These are phyloP conservation scores for Phymastichus coffea DNA, from an alignment of 1,140 invertebrate species.

Conservation along the genomic window DNA sequence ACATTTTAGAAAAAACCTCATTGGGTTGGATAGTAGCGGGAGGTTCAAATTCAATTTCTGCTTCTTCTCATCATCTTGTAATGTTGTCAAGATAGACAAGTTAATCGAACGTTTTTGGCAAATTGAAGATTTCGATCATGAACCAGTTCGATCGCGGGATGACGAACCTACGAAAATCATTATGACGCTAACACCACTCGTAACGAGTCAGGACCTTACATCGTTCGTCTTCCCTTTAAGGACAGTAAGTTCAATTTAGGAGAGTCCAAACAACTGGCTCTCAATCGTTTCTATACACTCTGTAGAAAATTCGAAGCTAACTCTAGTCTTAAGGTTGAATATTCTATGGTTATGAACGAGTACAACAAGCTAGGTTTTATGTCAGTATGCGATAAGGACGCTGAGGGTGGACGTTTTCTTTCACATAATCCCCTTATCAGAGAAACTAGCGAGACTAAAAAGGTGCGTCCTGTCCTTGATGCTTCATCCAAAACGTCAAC, in stretches of 20 bases:
- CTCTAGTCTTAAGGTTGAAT: not conserved
- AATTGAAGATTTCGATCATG: too few relatives aligned
- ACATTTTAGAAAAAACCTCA: too few relatives aligned
- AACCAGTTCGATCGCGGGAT: too few relatives aligned
- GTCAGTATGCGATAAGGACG: not conserved
- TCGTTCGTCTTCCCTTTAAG: not conserved
- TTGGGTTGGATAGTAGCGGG: too few relatives aligned
- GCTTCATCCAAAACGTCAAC: not conserved
- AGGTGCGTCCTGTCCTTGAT: too few relatives aligned
- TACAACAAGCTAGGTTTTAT: not conserved
- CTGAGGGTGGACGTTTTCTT: not conserved
- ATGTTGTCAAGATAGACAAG: too few relatives aligned
- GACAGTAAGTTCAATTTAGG: not conserved
- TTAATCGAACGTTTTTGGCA: too few relatives aligned
- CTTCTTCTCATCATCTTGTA: too few relatives aligned
- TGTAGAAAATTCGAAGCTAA: not conserved
- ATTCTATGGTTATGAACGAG: not conserved
- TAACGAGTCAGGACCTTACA: not conserved
- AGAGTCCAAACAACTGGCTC: not conserved
- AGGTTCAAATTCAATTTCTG: too few relatives aligned
- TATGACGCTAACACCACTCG: not conserved
- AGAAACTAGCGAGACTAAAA: too few relatives aligned
- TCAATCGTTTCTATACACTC: not conserved
- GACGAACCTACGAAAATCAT: not conserved
- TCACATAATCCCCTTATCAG: too few relatives aligned